Evolutionary conservation across 35 echinoderm and acorn worm genomes (phyloP), one percentile per base, ranked within the genome.

Genomic region (Heliocidaris erythrogramma): DNA sequence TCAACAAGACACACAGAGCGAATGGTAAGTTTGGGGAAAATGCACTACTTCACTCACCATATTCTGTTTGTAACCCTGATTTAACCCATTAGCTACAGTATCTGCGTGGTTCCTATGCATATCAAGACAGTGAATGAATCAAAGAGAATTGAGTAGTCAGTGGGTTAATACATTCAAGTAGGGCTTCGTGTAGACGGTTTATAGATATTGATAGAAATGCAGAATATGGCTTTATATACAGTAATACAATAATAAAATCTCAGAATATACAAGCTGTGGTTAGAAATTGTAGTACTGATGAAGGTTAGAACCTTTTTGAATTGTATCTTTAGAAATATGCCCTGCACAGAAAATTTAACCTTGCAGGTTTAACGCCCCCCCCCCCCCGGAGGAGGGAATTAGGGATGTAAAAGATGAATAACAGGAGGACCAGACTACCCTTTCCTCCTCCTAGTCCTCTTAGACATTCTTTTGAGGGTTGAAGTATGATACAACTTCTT

Each of bases 1-100:
- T 99, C 92, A 96, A 96, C 95, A 99, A 99, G 88, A 99, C 98
- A 86, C 98, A 99, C 95, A 96, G 96, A 97, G 98, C 98, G 2
- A 99, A 99, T 95, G 98, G 98, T 99, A 97, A 96, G 95, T 31
- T 7, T 42, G 14, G 32, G 29, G 17, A 17, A 78, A 13, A 52
- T 52, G 12, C 49, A 3, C 49, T 52, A 3, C 49, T 52, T 5
- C 49, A 56, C 10, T 56, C 52, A 2, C 2, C 14, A 11, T 10
- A 53, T 13, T 53, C 50, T 53, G 50, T 56, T 56, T 56, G 52
- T 56, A 56, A 56, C 52, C 52, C 52, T 11, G 14, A 56, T 56
- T 56, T 56, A 42, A 3, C 35, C 35, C 35, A 42, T 42, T 42
- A 3, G 35, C 35, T 42, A 42, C 35, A 42, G 35, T 42, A 42